Base-by-base conservation (phyloP, 37 sponge, comb jelly and placozoan species). In the Beroe ovata region DNA sequence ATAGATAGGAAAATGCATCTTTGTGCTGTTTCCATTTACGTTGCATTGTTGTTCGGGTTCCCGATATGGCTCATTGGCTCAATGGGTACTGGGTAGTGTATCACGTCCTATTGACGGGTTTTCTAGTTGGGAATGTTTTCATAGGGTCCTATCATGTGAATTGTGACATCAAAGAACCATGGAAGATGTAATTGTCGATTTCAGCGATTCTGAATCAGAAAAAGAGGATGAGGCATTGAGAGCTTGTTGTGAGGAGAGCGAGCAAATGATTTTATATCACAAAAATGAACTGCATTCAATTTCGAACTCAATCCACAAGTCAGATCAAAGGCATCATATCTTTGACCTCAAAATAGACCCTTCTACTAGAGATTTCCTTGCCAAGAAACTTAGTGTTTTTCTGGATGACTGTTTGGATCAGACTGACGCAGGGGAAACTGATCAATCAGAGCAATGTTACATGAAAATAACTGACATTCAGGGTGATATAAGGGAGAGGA, bases 131-230 rank as follows among this genome's bases (percentile, higher is more conserved):
- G n/a, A n/a, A n/a, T n/a, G n/a, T n/a, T 47, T 6, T 11, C 6
- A 11, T 11, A 47, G 54, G 54, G 6, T 47, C 11, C 11, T 47
- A 6, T 47, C 11, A 11, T 47, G 11, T 47, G 54, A 47, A 62
- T 62, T 62, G 29, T 58, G 59, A 58, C 59, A 18, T 58, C 59
- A 58, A 11, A 19, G 59, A 58, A 19, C 18, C 28, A 62, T 62
- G 63, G 54, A 62, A 26, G 63, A 62, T 62, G 63, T 62, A 14
- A 62, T 62, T 6, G 8, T 62, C 22, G 63, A 62, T 23, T 62
- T 62, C 21, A 26, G 28, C 4, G 63, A 62, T 6, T 26, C 28
- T 62, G 63, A 62, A 26, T 20, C 28, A 6, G 63, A 62, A 20
- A 25, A 4, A 6, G 63, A 62, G 8, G 63, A 62, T 4, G 63